Conservation (phyloP, 2,113 vertebrate species). For the Elephas maximus region DNA sequence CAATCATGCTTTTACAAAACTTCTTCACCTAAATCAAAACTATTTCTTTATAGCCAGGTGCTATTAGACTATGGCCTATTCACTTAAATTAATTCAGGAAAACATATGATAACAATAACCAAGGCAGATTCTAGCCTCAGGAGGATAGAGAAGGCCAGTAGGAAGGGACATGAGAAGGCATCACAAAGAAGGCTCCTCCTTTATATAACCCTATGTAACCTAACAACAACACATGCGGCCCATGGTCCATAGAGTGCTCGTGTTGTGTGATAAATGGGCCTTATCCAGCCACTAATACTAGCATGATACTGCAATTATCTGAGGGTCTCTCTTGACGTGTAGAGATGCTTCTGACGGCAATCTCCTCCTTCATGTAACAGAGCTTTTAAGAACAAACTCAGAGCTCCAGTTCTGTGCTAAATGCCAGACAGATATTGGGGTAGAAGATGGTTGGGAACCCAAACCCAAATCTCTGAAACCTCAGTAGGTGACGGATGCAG, state of each 20-base stretch:
- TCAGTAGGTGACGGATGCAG: background rate
- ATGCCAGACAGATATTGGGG: no score
- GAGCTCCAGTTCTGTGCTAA: background rate
- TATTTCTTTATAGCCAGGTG: background rate
- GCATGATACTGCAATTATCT: background rate
- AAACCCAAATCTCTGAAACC: background rate
- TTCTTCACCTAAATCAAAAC: background rate
- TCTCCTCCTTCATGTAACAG: no score
- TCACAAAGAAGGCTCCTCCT: background rate
- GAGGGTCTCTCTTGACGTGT: no score
- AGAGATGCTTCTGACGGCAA: background rate
- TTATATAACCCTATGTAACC: background rate
- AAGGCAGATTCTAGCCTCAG: background rate
- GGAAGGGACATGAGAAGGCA: background rate
- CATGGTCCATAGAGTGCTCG: no score
- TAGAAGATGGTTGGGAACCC: rapidly evolving
- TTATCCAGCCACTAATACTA: no score
- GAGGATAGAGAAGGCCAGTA: background rate
- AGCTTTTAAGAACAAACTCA: background rate
- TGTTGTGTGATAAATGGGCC: background rate
- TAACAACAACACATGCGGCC: no score
- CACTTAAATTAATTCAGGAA: background rate
- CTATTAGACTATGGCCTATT: background rate
- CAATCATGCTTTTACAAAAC: background rate
- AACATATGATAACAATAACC: background rate